Conservation (phyloP, 92 coral and sea anemone species). For the Umimayanthus kanabou region DNA sequence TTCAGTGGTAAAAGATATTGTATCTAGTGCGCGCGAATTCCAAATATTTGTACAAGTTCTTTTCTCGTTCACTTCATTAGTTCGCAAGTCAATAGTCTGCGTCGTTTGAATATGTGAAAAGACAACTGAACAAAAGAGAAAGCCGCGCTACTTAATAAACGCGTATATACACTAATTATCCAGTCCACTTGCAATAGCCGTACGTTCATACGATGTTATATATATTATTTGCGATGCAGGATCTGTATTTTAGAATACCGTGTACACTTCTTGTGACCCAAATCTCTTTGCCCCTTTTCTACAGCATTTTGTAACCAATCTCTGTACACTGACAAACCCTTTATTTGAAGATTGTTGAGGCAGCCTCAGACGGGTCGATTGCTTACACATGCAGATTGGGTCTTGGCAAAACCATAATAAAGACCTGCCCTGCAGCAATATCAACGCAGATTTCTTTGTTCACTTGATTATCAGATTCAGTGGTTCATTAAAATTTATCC, state of each 20-base stretch:
- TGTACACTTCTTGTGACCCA: neutral
- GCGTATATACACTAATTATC: constrained; percentile 13
- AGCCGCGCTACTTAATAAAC: neutral
- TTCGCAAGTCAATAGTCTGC: constrained; percentile 4
- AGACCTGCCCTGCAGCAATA: constrained; percentile 16
- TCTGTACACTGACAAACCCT: neutral
- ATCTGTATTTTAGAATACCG: neutral
- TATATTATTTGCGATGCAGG: neutral
- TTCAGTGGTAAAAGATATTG: neutral
- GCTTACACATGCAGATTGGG: constrained; percentile 21
- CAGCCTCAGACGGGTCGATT: neutral
- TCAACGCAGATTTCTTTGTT: neutral
- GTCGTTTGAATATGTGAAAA: constrained; percentile 19
- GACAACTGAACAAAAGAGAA: constrained; percentile 22
- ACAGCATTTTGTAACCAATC: neutral
- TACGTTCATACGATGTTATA: no score
- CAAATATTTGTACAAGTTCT: neutral
- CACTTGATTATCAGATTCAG: neutral
- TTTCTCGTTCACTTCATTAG: neutral
- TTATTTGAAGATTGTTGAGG: neutral
- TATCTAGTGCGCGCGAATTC: neutral
- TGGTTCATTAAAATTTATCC: constrained; percentile 10
- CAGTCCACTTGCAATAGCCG: neutral
- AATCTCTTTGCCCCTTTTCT: neutral
- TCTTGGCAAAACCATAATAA: constrained; percentile 23